Evolutionary conservation across 1,140 invertebrate species (phyloP), one percentile per base, ranked within the genome.

Genomic region (Conus ventricosus): DNA sequence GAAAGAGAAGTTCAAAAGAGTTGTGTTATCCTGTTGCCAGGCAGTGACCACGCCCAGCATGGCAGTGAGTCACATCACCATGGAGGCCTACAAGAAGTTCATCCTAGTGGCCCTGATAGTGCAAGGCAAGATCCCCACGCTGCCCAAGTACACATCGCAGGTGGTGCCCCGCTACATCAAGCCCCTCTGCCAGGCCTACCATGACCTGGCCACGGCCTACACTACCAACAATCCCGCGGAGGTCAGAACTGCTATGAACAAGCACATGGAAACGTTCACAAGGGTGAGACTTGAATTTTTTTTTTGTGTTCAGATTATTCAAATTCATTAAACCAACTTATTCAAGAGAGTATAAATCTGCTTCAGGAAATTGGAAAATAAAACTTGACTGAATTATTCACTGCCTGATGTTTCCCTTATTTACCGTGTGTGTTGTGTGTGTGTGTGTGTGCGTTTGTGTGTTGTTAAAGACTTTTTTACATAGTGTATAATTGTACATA

Each of bases 71-170:
- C 98, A 99, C 94, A 98, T 99, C 89, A 99, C 99, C 98, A 95
- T 99, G 53, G 98, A 99, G 96, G 97, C 98, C 17, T 99, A 99
- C 93, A 99, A 99, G 95, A 99, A 99, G 95, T 99, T 98, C 93
- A 97, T 99, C 92, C 96, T 99, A 82, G 97, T 99, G 55, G 98
- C 98, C 57, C 96, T 99, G 53, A 98, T 99, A 93, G 95, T 98
- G 82, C 97, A 98, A 96, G 98, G 98, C 93, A 99, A 95, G 97
- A 96, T 97, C 91, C 94, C 96, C 86, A 95, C 95, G 90, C 96
- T 99, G 92, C 98, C 98, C 60, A 99, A 98, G 96, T 99, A 98
- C 95, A 97, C 97, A 75, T 98, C 98, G 89, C 97, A 98, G 95
- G 97, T 99, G 25, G 97, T 99, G 82, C 96, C 96, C 80, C 96